Conservation (phyloP, 2,113 vertebrate genomes). For the Xenopus borealis region DNA sequence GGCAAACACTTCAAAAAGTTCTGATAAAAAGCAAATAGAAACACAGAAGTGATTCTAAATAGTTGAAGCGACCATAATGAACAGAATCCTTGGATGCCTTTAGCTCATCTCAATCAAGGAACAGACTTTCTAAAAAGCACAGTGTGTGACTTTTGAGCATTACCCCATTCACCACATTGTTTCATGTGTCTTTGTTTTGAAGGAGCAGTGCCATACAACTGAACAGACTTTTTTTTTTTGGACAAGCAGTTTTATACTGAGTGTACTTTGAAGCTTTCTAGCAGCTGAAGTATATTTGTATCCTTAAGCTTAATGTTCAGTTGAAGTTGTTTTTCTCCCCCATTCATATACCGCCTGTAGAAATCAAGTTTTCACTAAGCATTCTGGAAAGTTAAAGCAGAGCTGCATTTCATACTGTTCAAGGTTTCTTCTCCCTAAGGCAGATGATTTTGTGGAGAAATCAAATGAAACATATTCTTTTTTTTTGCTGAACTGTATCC, state of each 20-base stretch:
- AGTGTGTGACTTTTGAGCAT: slow-evolving; percentile 11
- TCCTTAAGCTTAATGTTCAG: slow-evolving; percentile 18
- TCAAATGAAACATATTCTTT: slow-evolving; percentile 14
- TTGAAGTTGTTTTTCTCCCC: not conserved
- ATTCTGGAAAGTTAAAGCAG: slow-evolving; percentile 41
- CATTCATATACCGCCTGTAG: slow-evolving; percentile 26
- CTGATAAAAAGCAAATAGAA: too few species aligned
- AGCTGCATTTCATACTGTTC: slow-evolving; percentile 18
- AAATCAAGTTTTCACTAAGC: slow-evolving; percentile 46
- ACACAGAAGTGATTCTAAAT: too few species aligned
- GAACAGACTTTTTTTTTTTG: slow-evolving; percentile 18
- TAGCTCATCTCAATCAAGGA: not conserved
- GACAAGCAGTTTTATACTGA: not conserved
- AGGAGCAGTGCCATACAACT: slow-evolving; percentile 5
- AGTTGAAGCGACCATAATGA: too few species aligned
- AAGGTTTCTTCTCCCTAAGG: slow-evolving; percentile 6
- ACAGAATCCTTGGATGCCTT: not conserved
- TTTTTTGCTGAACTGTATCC: slow-evolving; percentile 1
- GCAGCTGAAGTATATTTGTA: slow-evolving; percentile 23
- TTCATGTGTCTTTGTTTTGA: slow-evolving; percentile 4
- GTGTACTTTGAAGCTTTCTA: slow-evolving; percentile 26
- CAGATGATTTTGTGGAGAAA: slow-evolving; percentile 17
- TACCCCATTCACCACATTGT: not conserved
- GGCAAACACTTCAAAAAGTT: too few species aligned
- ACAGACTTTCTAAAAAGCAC: not conserved